Conservation (phyloP, 2,113 vertebrate species). For the Odobenus rosmarus region DNA sequence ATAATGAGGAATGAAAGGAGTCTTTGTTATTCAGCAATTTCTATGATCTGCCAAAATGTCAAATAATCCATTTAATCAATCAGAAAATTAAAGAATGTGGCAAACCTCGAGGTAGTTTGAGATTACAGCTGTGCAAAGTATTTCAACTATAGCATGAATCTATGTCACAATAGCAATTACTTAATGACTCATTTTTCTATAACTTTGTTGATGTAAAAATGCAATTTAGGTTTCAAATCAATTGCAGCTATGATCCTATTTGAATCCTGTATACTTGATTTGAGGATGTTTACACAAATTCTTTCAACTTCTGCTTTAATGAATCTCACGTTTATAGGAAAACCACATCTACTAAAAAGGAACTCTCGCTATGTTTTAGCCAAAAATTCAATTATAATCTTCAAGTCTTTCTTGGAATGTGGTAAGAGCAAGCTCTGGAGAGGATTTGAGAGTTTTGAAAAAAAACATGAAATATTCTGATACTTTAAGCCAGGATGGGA, state of each 20-base stretch:
- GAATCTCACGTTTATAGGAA: conserved; percentile 70
- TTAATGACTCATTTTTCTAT: conserved; percentile 85
- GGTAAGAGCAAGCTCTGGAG: background rate
- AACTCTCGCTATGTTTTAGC: conserved; percentile 20
- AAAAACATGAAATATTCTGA: conserved; percentile 2
- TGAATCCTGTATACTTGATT: conserved; percentile 69
- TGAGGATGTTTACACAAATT: conserved; percentile 75
- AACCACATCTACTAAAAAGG: background rate
- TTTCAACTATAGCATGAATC: conserved; percentile 79
- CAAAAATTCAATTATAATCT: conserved; percentile 19
- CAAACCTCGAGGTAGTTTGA: conserved; percentile 81
- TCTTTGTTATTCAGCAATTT: conserved; percentile 84
- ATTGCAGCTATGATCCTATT: conserved; percentile 79
- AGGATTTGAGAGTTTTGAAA: conserved; percentile 1
- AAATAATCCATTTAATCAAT: conserved; percentile 90
- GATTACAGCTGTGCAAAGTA: conserved; percentile 80
- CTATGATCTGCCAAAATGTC: conserved; percentile 87
- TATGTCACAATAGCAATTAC: conserved; percentile 87
- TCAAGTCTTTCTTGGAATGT: background rate
- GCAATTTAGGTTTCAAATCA: conserved; percentile 84
- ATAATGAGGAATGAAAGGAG: conserved; percentile 84
- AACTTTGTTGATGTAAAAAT: conserved; percentile 81
- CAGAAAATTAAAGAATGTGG: conserved; percentile 87
- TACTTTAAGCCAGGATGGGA: background rate
- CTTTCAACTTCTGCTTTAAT: conserved; percentile 67